These are phyloP conservation scores for Ceryle rudis DNA, from an alignment of 2,797 vertebrate species.

Conservation along the genomic window DNA sequence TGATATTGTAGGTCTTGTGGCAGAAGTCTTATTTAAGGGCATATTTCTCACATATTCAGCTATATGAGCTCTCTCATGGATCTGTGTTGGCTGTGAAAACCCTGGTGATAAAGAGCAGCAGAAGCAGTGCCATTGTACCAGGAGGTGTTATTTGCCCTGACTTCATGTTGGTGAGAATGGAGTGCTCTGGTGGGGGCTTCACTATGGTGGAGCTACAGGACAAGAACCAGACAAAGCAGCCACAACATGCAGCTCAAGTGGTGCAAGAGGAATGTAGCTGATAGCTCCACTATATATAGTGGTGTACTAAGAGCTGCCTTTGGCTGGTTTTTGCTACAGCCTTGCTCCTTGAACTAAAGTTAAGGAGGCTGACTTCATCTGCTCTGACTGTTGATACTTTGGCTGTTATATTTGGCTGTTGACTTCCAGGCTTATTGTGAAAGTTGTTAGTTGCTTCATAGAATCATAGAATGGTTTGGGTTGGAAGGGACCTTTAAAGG, in stretches of 20 bases:
- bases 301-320: background rate
- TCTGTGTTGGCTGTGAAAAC: rapidly evolving
- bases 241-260: background rate
- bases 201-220: background rate
- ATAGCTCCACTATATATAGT: background rate
- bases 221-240: background rate
- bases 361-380: background rate
- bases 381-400: background rate
- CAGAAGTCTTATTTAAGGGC: background rate
- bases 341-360: background rate
- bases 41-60: background rate
- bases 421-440: background rate
- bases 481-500: no score
- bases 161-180: rapidly evolving
- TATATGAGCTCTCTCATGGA: rapidly evolving
- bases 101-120: background rate
- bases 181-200: background rate
- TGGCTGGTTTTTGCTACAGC: background rate
- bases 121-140: background rate
- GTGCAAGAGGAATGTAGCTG: conserved; percentile 9
- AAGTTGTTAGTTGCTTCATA: background rate
- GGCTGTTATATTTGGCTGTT: background rate
- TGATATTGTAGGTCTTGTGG: background rate
- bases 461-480: no score
- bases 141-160: rapidly evolving